Evolutionary conservation across 2,113 vertebrate genomes (phyloP).

Genomic region (Solea senegalensis): DNA sequence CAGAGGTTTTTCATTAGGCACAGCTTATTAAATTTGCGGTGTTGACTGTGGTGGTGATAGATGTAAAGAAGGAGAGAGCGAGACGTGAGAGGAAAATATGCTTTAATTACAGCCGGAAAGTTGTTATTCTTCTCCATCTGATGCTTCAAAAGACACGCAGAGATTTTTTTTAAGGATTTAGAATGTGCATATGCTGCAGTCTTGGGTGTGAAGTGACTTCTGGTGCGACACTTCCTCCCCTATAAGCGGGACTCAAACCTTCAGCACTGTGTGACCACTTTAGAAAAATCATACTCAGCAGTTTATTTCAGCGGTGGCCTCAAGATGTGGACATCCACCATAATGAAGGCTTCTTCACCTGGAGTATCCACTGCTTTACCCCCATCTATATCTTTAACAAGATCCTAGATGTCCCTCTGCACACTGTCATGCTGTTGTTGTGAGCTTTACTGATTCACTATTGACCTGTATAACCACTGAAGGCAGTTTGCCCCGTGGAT

Average conservation of each 20-base stretch:
- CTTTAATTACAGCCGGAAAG: too few relatives aligned
- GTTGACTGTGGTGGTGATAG: not conserved
- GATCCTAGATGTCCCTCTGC: constrained; percentile 19
- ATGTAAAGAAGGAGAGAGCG: not conserved
- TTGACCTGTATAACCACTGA: constrained; percentile 2
- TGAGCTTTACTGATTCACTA: not conserved
- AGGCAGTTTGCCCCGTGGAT: constrained; percentile 7
- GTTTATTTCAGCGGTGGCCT: constrained; percentile 4
- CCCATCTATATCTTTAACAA: constrained; percentile 3
- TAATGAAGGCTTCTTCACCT: not conserved
- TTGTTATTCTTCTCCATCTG: not conserved
- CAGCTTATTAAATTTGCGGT: not conserved
- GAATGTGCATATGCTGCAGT: not conserved
- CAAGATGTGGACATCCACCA: constrained; percentile 7
- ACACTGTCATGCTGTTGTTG: not conserved
- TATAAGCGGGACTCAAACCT: not conserved
- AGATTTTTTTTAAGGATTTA: not conserved
- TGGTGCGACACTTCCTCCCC: not conserved
- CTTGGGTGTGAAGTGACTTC: too few relatives aligned
- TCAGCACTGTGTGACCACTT: not conserved
- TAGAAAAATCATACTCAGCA: not conserved
- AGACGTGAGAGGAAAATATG: too few relatives aligned
- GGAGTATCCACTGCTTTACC: constrained; percentile 18
- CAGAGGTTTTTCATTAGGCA: not conserved
- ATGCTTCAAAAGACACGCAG: not conserved